Percentiles rank a stretch among this genome's conserved stretches.
These are phyloP conservation scores for Wiebesia pumilae DNA, from an alignment of 1,140 invertebrate genomes.

Conservation along the genomic window DNA sequence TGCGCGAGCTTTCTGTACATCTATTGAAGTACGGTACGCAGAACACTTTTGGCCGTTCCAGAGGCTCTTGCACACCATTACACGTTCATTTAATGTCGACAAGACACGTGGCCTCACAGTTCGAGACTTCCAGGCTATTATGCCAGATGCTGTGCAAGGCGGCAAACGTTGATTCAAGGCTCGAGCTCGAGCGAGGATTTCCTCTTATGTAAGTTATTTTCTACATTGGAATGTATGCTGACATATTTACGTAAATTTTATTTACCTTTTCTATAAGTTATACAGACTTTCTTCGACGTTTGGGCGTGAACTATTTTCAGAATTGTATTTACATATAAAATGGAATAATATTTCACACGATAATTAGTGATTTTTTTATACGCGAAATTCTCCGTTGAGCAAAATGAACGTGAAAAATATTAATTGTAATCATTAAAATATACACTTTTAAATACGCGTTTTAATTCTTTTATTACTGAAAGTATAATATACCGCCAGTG, in stretches of 20 bases:
- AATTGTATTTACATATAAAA: no score
- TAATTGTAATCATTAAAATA: no score
- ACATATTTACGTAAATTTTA: not conserved
- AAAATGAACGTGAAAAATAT: no score
- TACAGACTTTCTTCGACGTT: no score
- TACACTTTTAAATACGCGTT: no score
- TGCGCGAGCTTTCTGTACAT: constrained; percentile 88
- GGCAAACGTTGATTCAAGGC: constrained; percentile 78
- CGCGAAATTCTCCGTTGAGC: no score
- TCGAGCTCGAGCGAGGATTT: constrained; percentile 85
- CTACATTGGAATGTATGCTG: not conserved
- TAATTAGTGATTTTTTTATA: no score
- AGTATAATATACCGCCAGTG: no score
- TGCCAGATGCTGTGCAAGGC: constrained; percentile 84
- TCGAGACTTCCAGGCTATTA: constrained; percentile 84
- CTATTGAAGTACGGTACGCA: constrained; percentile 81
- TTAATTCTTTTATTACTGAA: no score
- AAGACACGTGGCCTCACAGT: constrained; percentile 85
- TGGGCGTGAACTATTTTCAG: no score
- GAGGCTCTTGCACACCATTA: constrained; percentile 78
- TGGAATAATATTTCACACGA: no score
- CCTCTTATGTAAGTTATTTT: constrained; percentile 80
- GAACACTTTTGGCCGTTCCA: constrained; percentile 68
- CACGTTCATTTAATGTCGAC: constrained; percentile 88
- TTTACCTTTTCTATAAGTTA: not conserved